phyloP scores from a whole-genome alignment of 2,113 vertebrate genomes.

The Macquaria australasica region DNA sequence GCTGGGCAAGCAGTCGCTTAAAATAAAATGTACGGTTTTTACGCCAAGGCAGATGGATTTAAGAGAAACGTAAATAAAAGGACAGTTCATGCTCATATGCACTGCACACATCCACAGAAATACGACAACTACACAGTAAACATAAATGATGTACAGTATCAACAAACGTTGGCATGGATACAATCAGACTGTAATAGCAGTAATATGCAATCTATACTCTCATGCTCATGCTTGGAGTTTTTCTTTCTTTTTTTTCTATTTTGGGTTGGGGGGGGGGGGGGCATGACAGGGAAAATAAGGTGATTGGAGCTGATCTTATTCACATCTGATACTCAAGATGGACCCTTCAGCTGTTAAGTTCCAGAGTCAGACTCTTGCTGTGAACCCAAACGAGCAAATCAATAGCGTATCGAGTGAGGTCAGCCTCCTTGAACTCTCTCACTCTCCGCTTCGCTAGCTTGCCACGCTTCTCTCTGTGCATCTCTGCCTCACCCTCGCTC shows the following conservation, averaged over 20 bases:
- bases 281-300: slow-evolving; percentile 41
- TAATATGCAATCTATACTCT: not conserved
- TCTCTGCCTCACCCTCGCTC: slow-evolving; percentile 42
- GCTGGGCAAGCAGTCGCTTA: slow-evolving; percentile 28
- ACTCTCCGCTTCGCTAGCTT: slow-evolving; percentile 49
- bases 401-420: slow-evolving; percentile 80
- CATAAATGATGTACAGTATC: slow-evolving; percentile 38
- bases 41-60: slow-evolving; percentile 28
- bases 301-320: slow-evolving; percentile 59
- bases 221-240: not conserved
- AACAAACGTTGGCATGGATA: not conserved
- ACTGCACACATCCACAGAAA: not conserved
- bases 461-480: slow-evolving; percentile 3
- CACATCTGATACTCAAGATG: slow-evolving; percentile 66
- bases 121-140: slow-evolving; percentile 7
- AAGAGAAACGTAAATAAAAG: slow-evolving; percentile 37
- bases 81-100: slow-evolving; percentile 23
- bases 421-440: slow-evolving; percentile 77
- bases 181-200: not conserved
- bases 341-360: slow-evolving; percentile 75
- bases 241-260: not conserved
- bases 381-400: slow-evolving; percentile 80
- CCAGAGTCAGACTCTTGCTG: slow-evolving; percentile 72
- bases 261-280: not conserved
- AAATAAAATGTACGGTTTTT: slow-evolving; percentile 40